Evolutionary conservation across 1,140 invertebrate species (phyloP), one percentile per base, ranked within the genome.

Genomic region (Portunus trituberculatus): DNA sequence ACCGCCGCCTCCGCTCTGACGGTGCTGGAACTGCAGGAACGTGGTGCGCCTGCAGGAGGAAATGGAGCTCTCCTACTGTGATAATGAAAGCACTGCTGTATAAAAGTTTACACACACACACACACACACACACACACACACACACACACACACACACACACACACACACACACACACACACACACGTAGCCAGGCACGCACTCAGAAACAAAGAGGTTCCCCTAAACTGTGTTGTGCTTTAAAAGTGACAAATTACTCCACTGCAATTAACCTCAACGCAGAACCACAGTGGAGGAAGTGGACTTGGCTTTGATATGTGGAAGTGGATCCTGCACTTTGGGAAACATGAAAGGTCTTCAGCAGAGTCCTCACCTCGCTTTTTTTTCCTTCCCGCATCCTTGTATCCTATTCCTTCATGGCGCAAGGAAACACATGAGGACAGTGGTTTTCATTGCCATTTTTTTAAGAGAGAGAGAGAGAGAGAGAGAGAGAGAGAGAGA

Each of bases 71-170:
- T 76, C 67, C 67, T n/a, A 76, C 67, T 76, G 67, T n/a, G 67
- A 76, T 76, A 76, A 76, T 76, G 67, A 76, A 76, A 76, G 67
- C 67, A 25, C 12, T 76, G 67, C 67, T 76, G 67, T 76, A 76
- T 76, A 76, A n/a, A 76, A 76, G 25, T 76, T 25, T n/a, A 76
- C 67, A 76, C 67, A 76, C 67, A 76, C 67, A 76, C 67, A 76
- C 67, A 76, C 67, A 76, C 67, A 76, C 67, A 76, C 67, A 76
- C 67, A 76, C 67, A 76, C 67, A 76, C 67, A 76, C 67, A 76
- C 67, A 76, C 67, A 76, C 67, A 76, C 67, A 76, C 67, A 76
- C 67, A 76, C 67, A 76, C 67, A 76, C 67, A 76, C 67, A 76
- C n/a, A 76, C 67, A 76, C n/a, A 76, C 20, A 76, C 67, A n/a